Evolutionary conservation across 2,888 invertebrate species (phyloP), one percentile per base, ranked within the genome.

Genomic region (Dermolepida albohirtum): DNA sequence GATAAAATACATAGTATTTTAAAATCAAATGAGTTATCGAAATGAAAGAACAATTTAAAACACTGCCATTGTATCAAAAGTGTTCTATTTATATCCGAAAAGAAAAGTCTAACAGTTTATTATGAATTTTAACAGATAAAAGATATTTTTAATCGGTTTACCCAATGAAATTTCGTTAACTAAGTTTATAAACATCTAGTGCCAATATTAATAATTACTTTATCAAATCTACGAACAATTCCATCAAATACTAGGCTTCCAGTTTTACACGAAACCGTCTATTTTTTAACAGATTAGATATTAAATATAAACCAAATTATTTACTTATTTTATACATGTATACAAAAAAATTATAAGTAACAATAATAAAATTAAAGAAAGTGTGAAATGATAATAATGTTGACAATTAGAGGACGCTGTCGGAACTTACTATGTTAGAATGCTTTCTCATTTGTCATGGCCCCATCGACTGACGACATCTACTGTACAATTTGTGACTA

Each of bases 391-490:
- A 29, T 59, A 10, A 27, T 59, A 44, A 59, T 59, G 59, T 59
- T 59, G 16, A 22, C 27, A 14, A 29, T 27, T 59, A 27, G 29
- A 59, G 41, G 17, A 14, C 44, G 10, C 44, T 8, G 29, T 11
- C 27, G 43, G 22, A 41, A 27, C 51, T 17, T 57, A 41, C 59
- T 59, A 59, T 57, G 66, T 59, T 62, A 74, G 67, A 68, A 83
- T 83, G 83, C 78, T 83, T 40, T 81, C 82, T 55, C 83, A 84
- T 74, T 78, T 81, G 27, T 80, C 82, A 52, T 84, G 84, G 84
- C 83, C 83, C 59, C 83, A 83, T 74, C 79, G 83, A 57, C 74
- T 83, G 70, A 83, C 83, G 72, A 83, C 83, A 64, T 81, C 82
- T 74, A 77, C 80, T n/a, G 79, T 80, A 29, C 78, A 79, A 39